Conservation (phyloP, 2,113 vertebrate genomes). For the Crotalus viridis region DNA sequence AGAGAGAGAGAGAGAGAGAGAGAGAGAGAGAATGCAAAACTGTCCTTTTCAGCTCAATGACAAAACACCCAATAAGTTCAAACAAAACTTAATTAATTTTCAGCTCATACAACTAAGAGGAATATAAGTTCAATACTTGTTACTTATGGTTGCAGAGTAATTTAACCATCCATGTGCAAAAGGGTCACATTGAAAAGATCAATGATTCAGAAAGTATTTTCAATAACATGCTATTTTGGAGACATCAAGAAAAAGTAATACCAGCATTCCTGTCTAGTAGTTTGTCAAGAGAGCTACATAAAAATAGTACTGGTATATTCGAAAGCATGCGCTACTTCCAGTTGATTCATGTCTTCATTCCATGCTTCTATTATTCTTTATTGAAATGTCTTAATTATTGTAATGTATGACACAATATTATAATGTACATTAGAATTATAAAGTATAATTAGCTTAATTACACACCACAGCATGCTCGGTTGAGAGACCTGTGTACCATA, state of each 20-base stretch:
- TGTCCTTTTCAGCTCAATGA: conserved; percentile 17
- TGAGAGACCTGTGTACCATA: background rate
- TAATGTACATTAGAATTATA: background rate
- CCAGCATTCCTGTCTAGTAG: background rate
- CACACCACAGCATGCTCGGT: background rate
- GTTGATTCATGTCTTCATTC: background rate
- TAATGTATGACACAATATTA: background rate
- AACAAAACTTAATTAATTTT: conserved; percentile 17
- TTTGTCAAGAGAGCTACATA: background rate
- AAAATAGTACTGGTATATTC: background rate
- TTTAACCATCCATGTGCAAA: conserved; percentile 9
- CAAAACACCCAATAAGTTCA: conserved; percentile 13
- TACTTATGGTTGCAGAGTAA: conserved; percentile 37
- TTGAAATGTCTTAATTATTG: background rate
- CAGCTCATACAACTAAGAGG: conserved; percentile 11
- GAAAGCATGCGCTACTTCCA: background rate
- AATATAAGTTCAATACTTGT: conserved; percentile 33
- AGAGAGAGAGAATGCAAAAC: background rate
- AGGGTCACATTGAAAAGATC: conserved; percentile 49
- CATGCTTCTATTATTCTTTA: background rate
- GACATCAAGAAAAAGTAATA: background rate
- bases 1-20: background rate
- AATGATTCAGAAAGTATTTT: conserved; percentile 6
- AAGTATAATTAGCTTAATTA: background rate
- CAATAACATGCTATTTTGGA: conserved; percentile 1